Evolutionary conservation across 1,140 invertebrate species (phyloP), one percentile per base, ranked within the genome.

Genomic region (Melipona quadrifasciata): DNA sequence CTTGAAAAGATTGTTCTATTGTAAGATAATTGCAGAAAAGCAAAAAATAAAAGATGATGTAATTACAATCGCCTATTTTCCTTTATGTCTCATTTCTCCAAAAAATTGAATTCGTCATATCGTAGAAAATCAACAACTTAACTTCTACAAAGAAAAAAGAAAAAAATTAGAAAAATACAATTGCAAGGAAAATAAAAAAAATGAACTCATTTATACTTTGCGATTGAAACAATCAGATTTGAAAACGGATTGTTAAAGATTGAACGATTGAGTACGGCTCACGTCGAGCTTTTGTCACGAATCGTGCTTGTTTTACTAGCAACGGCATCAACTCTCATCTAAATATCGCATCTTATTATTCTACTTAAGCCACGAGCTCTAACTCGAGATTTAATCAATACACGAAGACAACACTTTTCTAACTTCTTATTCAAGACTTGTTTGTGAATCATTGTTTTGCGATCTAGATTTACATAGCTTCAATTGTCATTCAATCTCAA

Each of bases 281-380:
- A 31, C 31, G 31, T 31, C 14, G 6, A 31, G 31, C 27, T 31
- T 34, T 34, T 34, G 27, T 4, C 27, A 67, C 19, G 27, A 21
- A 34, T 67, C 61, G n/a, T 16, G n/a, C 61, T 67, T 68, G 11
- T 68, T 68, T 68, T 39, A 39, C 11, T 11, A 68, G 4, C 19
- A 68, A 39, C 17, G 6, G 31, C 31, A 31, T 31, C 19, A 3
- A 39, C 17, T 39, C 67, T 68, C 19, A 14, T 68, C 16, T 12
- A 68, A 34, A 68, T 24, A n/a, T 47, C 68, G 24, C 21, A 71
- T n/a, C 6, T 71, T 71, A 71, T 71, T 71, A 39, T 70, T 70
- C 24, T 70, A 71, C 6, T 47, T 47, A 51, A n/a, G 39, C 14
- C n/a, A 17, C 24, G 6, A 71, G 24, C 12, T 47, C 31, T 71